Conservation (phyloP, 2,113 vertebrate species). For the Hoplias malabaricus region DNA sequence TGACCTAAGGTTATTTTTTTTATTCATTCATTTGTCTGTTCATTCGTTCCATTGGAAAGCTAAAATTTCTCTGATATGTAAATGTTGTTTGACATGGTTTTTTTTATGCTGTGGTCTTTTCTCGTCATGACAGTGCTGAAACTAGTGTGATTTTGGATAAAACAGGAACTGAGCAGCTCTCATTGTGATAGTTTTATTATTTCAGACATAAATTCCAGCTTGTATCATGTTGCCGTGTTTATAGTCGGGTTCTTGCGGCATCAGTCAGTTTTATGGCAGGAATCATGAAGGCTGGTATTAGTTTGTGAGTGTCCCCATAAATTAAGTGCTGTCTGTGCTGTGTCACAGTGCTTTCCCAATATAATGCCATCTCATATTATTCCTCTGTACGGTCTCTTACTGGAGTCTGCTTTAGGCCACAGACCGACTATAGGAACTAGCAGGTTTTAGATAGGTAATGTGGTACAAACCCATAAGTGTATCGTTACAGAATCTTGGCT, state of each 20-base stretch:
- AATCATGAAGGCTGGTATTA: slow-evolving; percentile 22
- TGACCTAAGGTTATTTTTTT: no score
- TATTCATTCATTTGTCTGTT: no score
- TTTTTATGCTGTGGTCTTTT: not conserved
- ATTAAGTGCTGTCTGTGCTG: slow-evolving; percentile 10
- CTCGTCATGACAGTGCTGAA: not conserved
- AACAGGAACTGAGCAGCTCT: not conserved
- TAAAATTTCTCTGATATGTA: no score
- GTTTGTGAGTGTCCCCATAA: slow-evolving; percentile 30
- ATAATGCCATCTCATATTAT: not conserved
- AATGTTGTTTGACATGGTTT: no score
- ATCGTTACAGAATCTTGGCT: no score
- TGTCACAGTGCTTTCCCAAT: not conserved
- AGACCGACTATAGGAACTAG: not conserved
- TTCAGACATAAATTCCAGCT: slow-evolving; percentile 15
- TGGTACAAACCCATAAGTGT: not conserved
- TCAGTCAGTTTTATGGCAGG: slow-evolving; percentile 18
- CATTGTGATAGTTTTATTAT: not conserved
- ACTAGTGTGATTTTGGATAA: not conserved
- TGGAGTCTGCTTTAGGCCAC: not conserved
- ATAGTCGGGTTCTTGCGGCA: not conserved
- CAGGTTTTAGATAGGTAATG: not conserved
- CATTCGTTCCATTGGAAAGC: no score
- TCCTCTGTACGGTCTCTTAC: not conserved
- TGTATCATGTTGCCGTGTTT: slow-evolving; percentile 11